Conservation (phyloP, 2,113 vertebrate species). For the Eolophus roseicapilla region DNA sequence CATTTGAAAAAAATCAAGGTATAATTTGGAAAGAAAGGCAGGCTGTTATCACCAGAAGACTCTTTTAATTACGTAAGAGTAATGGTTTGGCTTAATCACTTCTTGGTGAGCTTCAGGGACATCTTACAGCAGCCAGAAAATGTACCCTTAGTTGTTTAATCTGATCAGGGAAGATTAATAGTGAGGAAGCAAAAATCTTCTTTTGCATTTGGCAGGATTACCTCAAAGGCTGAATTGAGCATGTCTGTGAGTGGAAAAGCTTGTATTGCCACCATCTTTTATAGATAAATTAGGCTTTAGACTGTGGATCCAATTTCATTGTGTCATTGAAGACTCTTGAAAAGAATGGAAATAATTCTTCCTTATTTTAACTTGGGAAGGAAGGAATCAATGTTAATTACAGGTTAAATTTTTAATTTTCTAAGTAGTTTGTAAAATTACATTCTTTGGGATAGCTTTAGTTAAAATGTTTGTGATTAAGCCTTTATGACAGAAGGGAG, state of each 20-base stretch:
- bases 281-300: background rate
- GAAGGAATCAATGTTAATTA: constrained; percentile 20
- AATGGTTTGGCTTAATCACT: background rate
- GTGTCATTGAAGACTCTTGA: background rate
- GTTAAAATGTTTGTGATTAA: background rate
- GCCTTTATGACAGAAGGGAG: background rate
- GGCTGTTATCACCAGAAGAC: background rate
- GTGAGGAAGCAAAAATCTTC: background rate
- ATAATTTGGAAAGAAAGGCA: background rate
- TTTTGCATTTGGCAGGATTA: background rate
- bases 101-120: background rate
- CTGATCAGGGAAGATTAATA: background rate
- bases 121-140: background rate
- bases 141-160: background rate
- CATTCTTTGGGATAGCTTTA: background rate
- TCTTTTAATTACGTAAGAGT: background rate
- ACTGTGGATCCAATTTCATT: background rate
- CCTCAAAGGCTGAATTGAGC: background rate
- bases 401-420: background rate
- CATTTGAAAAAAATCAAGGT: background rate
- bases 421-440: background rate
- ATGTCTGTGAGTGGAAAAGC: background rate
- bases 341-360: background rate
- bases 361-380: background rate
- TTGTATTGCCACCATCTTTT: background rate